Base-by-base conservation (phyloP, 2,797 vertebrate species). In the Aeoliscus strigatus region DNA sequence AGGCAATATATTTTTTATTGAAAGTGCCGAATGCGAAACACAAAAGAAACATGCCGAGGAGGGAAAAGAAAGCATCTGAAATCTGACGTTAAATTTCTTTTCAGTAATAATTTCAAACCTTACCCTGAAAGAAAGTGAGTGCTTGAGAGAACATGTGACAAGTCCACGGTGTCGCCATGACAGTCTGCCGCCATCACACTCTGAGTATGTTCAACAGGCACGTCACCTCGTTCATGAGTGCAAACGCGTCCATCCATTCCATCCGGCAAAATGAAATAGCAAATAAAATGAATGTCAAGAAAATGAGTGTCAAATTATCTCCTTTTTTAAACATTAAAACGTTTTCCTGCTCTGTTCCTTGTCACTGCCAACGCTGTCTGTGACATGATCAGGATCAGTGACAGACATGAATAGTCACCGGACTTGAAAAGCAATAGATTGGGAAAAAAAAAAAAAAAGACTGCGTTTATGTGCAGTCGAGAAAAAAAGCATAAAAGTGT, bases 21-120 rank as follows among this genome's bases (percentile, higher is more conserved):
- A 43, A 54, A 24, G 32, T 25, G 36, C 30, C 1, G 6, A 4
- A 43, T 40, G 30, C 10, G 27, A 24, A 9, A 11, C 9, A 48
- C 27, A 24, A 26, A 55, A 35, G 32, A 49, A 52, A 26, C 25
- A 42, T 8, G 13, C 21, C 7, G 46, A 3, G 28, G 18, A 21
- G 18, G 18, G 18, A 6, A 21, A 21, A 6, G 18, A 21, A n/a
- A n/a, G n/a, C n/a, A 21, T 42, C 31, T 29, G 26, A 58, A 42
- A 51, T 41, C 13, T 14, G 42, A 83, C 82, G 82, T 60, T 71
- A 76, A 81, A 87, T 87, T 67, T 75, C 82, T 87, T 87, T 87
- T 81, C 11, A 46, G 46, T 49, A 12, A 33, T 27, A 21, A 45
- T 51, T 43, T 42, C 27, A 33, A 29, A 50, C 28, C 32, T 39